phyloP scores from a whole-genome alignment of 2,888 invertebrate species.

The Pristionchus japonicus region DNA sequence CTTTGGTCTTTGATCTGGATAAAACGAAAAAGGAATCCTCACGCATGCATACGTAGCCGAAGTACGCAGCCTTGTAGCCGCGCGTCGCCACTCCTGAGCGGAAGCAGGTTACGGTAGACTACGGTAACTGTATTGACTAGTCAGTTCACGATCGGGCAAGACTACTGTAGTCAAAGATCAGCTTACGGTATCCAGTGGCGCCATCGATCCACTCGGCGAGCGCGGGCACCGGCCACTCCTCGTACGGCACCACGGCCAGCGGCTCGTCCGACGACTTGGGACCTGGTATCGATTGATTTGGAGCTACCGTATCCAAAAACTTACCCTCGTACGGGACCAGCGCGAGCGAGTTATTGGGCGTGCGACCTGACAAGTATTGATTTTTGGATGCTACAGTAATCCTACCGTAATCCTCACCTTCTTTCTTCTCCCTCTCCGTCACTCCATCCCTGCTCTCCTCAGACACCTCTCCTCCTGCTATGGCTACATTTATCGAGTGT shows the following conservation, averaged over 20 bases:
- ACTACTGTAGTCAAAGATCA: neutral
- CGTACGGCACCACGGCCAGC: neutral
- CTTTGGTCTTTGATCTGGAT: neutral
- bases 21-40: neutral
- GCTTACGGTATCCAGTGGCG: neutral
- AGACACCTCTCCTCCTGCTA: neutral
- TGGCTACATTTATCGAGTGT: neutral
- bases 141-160: neutral
- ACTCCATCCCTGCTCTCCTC: neutral
- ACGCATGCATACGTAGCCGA: slow-evolving; percentile 19
- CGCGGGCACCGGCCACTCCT: neutral
- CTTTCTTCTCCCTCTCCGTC: neutral
- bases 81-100: neutral
- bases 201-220: neutral
- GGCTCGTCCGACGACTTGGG: neutral
- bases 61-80: neutral
- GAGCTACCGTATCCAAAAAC: neutral
- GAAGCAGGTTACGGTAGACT: neutral
- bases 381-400: neutral
- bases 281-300: neutral
- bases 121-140: neutral
- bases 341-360: neutral
- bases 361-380: neutral
- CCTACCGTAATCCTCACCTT: neutral
- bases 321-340: neutral